Evolutionary conservation across 2,888 invertebrate genomes (phyloP), one percentile per base, ranked within the genome.

Genomic region (Muschampia staudingeri): DNA sequence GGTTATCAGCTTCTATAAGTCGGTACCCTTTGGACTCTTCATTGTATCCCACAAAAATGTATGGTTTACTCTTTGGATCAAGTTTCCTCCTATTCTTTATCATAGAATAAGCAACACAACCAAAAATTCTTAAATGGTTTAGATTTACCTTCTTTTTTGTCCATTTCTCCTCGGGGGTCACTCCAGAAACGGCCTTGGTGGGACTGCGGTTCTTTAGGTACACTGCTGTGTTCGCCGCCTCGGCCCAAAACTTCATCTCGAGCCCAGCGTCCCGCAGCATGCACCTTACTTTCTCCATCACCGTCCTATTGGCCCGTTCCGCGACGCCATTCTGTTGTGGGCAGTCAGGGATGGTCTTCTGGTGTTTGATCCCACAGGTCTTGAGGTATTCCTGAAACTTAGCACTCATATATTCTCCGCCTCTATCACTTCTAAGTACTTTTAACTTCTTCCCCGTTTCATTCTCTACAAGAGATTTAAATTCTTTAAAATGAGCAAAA

Each of bases 111-210:
- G 61, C 61, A 19, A 61, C 61, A 11, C 25, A 61, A 25, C 61
- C 25, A 61, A 61, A 61, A 25, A 61, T 61, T 61, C 61, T 19
- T 61, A 61, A 61, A 61, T 61, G 61, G 61, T 25, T 25, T 25
- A 61, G 11, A 9, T 19, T 61, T 61, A 61, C 61, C 61, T 61
- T 61, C 11, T 11, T 61, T 4, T 61, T 61, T 61, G 61, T 61
- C 61, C 61, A 61, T 4, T 61, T 61, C 12, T 61, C 61, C 61
- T 61, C 61, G 1, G 61, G 25, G 11, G 61, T 61, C 61, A 61
- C 25, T 61, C 25, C 61, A 25, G 25, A 11, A 61, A 61, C 61
- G 25, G 61, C 61, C 25, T 61, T 25, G 61, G 61, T 61, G 5
- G 61, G 61, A 61, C 25, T 25, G 11, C 61, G 19, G 11, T 61